Evolutionary conservation across 35 echinoderm and acorn worm genomes (phyloP).

Genomic region (Ophiothrix spiculata): DNA sequence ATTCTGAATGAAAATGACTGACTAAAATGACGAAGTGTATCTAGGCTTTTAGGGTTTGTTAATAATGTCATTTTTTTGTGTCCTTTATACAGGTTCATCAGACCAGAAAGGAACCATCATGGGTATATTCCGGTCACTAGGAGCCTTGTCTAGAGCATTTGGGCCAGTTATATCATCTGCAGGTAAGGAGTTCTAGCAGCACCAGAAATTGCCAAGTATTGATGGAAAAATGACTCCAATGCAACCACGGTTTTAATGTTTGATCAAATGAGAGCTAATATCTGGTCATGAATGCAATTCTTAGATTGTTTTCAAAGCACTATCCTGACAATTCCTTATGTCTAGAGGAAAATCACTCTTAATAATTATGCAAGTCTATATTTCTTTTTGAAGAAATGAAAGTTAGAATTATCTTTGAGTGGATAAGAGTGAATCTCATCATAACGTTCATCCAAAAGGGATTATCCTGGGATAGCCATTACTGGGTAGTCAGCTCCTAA

Average conservation of each 20-base stretch:
- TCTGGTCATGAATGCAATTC: background rate
- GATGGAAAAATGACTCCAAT: background rate
- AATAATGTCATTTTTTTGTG: no score
- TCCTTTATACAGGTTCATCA: slow-evolving; percentile 53
- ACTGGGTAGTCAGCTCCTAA: no score
- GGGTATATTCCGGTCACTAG: slow-evolving; percentile 95
- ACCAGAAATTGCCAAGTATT: background rate
- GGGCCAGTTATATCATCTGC: slow-evolving; percentile 73
- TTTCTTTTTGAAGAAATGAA: no score
- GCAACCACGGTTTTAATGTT: background rate
- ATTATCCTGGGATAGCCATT: no score
- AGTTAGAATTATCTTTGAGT: no score
- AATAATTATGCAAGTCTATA: no score
- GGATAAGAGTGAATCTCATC: no score
- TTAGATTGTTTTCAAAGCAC: background rate
- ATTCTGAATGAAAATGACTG: no score
- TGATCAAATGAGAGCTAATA: background rate
- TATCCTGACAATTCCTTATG: background rate
- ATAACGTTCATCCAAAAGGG: no score
- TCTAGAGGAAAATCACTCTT: background rate
- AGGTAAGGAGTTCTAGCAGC: slow-evolving; percentile 39
- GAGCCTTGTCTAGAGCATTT: slow-evolving; percentile 77
- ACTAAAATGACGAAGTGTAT: no score
- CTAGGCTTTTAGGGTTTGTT: no score
- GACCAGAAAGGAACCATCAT: slow-evolving; percentile 98